phyloP scores from a whole-genome alignment of 2,888 invertebrate genomes.

The Mesorhabditis spiculigera region DNA sequence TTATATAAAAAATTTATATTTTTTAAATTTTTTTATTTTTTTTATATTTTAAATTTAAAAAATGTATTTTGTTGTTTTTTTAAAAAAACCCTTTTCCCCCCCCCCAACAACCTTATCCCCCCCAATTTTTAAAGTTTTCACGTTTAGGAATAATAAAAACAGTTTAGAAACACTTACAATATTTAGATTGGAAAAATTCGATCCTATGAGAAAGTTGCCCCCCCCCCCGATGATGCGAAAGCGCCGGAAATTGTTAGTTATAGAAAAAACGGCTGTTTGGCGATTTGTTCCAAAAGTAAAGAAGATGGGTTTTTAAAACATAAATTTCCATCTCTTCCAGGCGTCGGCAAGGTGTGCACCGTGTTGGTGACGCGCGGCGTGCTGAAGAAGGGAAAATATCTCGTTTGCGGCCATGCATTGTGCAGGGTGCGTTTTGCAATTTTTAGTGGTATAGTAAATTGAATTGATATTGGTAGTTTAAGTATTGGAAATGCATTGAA shows the following conservation, averaged over 20 bases:
- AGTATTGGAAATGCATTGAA: not conserved
- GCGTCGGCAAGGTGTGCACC: slow-evolving; percentile 75
- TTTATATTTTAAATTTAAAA: slow-evolving; percentile 3
- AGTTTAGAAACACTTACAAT: too few species aligned
- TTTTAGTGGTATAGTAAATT: slow-evolving; percentile 56
- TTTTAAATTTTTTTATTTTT: not conserved
- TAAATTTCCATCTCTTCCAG: slow-evolving; percentile 17
- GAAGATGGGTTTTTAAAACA: not conserved
- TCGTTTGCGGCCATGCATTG: slow-evolving; percentile 81
- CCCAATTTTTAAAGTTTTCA: not conserved
- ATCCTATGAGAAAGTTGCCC: too few species aligned
- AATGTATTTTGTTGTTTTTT: too few species aligned
- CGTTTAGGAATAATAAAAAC: too few species aligned
- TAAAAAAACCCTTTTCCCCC: too few species aligned
- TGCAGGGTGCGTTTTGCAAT: slow-evolving; percentile 66
- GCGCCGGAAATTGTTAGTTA: slow-evolving; percentile 9
- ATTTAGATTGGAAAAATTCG: too few species aligned
- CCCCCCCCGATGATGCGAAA: too few species aligned
- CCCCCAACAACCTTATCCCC: too few species aligned
- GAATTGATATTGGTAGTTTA: not conserved
- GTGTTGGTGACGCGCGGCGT: slow-evolving; percentile 81
- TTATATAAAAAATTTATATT: not conserved
- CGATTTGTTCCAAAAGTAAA: too few species aligned
- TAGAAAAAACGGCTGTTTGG: not conserved
- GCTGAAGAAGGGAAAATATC: slow-evolving; percentile 68